A percentile compares a stretch with the other conserved stretches of the same genome.
Conservation (phyloP, 2,888 invertebrate genomes). For the Lucinisca nassula region DNA sequence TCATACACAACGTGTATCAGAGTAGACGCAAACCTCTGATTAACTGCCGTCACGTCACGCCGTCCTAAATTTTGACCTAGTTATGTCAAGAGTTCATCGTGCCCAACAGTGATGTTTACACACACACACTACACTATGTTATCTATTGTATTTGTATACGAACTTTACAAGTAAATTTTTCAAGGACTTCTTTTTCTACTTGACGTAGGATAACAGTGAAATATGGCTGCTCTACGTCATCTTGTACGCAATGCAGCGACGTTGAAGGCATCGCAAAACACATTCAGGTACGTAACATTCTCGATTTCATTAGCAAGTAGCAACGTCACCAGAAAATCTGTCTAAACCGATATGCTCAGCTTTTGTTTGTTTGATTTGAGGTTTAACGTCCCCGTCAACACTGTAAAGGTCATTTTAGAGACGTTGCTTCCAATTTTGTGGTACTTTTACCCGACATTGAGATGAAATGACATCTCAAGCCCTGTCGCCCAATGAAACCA, state of each 20-base stretch:
- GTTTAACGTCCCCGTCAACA: not conserved
- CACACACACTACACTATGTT: not conserved
- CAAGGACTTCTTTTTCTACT: not conserved
- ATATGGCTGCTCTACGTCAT: not conserved
- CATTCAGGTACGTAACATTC: not conserved
- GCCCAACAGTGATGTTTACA: not conserved
- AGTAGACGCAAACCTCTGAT: too few species aligned
- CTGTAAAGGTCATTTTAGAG: not conserved
- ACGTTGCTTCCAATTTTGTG: too few species aligned
- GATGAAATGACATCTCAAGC: too few species aligned
- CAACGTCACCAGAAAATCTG: not conserved
- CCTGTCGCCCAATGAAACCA: too few species aligned
- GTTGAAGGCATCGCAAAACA: not conserved
- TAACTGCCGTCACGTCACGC: too few species aligned
- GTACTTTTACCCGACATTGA: too few species aligned
- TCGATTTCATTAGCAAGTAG: not conserved
- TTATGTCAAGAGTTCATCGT: not conserved
- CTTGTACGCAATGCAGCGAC: not conserved
- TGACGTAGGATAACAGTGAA: not conserved
- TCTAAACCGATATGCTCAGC: not conserved
- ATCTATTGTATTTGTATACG: not conserved
- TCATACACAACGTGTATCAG: too few species aligned
- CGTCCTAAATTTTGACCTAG: too few species aligned
- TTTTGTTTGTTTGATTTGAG: not conserved
- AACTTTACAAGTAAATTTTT: not conserved